Conservation (phyloP, 2,888 invertebrate species). For the Polydrusus pterygomalis region DNA sequence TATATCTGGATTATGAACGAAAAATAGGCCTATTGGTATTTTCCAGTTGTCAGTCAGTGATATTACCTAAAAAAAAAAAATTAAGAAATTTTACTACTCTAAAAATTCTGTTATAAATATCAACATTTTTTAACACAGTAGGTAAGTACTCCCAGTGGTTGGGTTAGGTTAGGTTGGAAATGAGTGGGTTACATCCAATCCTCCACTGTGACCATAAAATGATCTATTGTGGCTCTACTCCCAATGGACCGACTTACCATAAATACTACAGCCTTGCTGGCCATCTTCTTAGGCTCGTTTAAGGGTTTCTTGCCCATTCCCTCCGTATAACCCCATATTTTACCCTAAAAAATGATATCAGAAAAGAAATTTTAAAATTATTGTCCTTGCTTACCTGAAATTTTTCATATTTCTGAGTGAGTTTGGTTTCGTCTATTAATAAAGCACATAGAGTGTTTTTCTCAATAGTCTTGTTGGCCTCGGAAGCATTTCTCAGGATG, state of each 20-base stretch:
- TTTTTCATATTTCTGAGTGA: slow-evolving; percentile 38
- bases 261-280: slow-evolving; percentile 48
- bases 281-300: slow-evolving; percentile 34
- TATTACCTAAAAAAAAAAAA: slow-evolving; percentile 36
- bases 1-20: slow-evolving; percentile 43
- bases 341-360: slow-evolving; percentile 21
- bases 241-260: slow-evolving; percentile 29
- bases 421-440: slow-evolving; percentile 37
- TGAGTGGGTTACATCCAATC: no score
- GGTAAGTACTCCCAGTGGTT: no score
- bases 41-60: slow-evolving; percentile 48
- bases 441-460: slow-evolving; percentile 32
- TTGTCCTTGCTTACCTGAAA: slow-evolving; percentile 30
- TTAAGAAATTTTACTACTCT: neutral
- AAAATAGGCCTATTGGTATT: slow-evolving; percentile 46
- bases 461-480: neutral
- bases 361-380: neutral
- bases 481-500: slow-evolving; percentile 23
- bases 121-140: no score
- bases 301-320: slow-evolving; percentile 34
- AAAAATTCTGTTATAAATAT: no score
- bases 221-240: no score
- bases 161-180: no score
- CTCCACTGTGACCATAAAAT: no score
- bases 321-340: slow-evolving; percentile 41